Conservation (phyloP, 2,888 invertebrate species). For the Griposia aprilina region DNA sequence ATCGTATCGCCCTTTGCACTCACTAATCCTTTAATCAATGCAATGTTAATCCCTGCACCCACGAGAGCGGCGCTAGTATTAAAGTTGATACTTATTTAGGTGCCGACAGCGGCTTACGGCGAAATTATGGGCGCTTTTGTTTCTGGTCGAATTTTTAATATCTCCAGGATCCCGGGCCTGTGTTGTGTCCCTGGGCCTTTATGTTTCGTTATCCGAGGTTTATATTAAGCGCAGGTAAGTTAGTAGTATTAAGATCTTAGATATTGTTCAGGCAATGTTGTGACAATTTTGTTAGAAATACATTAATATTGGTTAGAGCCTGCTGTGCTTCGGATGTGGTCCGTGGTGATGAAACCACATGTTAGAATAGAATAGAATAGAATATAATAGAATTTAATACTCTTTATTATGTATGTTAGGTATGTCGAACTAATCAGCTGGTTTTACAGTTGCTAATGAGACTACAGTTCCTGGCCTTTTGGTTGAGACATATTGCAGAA, state of each 20-base stretch:
- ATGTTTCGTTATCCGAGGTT: slow-evolving; percentile 59
- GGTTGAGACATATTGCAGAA: neutral
- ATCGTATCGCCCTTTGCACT: slow-evolving; percentile 23
- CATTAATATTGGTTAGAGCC: slow-evolving; percentile 14
- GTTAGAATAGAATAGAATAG: no score
- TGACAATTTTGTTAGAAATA: slow-evolving; percentile 33
- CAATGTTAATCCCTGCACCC: slow-evolving; percentile 57
- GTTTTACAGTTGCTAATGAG: neutral
- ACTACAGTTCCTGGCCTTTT: neutral
- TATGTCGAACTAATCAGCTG: neutral
- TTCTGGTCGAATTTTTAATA: slow-evolving; percentile 74
- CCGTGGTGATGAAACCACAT: neutral
- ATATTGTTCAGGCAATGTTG: slow-evolving; percentile 45
- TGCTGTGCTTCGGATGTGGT: neutral
- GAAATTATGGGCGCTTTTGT: slow-evolving; percentile 72
- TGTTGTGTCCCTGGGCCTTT: slow-evolving; percentile 67
- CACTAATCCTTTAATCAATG: slow-evolving; percentile 62
- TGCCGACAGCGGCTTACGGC: slow-evolving; percentile 63
- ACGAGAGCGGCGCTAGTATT: slow-evolving; percentile 37
- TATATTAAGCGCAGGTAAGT: slow-evolving; percentile 63
- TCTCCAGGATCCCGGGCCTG: slow-evolving; percentile 59
- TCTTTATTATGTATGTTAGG: no score
- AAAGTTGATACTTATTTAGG: slow-evolving; percentile 67
- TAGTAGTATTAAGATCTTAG: slow-evolving; percentile 64
- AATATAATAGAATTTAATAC: no score